Evolutionary conservation across 2,888 invertebrate species (phyloP).

Genomic region (Tenthredo distinguenda): DNA sequence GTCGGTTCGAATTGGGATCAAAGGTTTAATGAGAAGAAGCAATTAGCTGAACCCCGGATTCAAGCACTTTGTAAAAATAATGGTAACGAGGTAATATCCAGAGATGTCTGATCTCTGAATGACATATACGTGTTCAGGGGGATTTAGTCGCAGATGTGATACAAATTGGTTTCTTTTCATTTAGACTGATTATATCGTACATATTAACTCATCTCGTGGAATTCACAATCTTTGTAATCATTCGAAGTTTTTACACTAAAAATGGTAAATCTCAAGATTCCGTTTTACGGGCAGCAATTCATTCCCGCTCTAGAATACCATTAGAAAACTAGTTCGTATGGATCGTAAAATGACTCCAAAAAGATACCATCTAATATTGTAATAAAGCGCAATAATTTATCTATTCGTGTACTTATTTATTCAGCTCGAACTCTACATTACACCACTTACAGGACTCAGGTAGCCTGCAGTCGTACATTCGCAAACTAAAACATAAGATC

Average conservation of each 20-base stretch:
- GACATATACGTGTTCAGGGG: background rate
- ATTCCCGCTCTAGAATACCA: background rate
- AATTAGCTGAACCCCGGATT: constrained; percentile 14
- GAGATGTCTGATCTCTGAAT: background rate
- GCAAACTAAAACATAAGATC: background rate
- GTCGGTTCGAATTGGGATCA: constrained; percentile 39
- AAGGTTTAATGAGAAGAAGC: constrained; percentile 44
- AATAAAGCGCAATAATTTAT: background rate
- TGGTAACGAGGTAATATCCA: constrained; percentile 34
- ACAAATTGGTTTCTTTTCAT: background rate
- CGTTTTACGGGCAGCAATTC: background rate
- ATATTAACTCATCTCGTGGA: background rate
- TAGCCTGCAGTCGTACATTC: background rate
- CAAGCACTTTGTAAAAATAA: constrained; percentile 28
- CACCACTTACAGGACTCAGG: constrained; percentile 2
- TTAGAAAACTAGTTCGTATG: background rate
- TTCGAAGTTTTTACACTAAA: background rate
- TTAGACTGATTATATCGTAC: background rate
- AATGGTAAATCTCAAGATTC: background rate
- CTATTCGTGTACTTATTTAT: background rate
- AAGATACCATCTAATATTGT: background rate
- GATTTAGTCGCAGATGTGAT: background rate
- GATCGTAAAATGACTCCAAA: background rate
- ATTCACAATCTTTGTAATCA: background rate
- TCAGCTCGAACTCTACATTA: background rate